phyloP scores from a whole-genome alignment of 2,113 vertebrate species.

The Elephantulus edwardii region DNA sequence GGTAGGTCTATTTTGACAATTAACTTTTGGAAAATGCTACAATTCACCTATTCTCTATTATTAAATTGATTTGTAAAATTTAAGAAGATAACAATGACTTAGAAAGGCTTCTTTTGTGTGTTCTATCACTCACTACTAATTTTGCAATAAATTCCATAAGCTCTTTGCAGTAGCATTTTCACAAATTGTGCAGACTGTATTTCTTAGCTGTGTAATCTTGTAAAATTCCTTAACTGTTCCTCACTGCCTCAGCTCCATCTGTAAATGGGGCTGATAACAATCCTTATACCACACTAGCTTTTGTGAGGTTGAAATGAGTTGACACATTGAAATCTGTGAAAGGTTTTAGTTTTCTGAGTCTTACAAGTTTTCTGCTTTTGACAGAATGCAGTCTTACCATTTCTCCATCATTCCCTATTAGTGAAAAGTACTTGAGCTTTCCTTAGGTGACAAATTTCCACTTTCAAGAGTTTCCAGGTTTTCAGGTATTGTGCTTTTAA shows the following conservation, averaged over 20 bases:
- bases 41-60: not conserved
- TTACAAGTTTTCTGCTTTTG: not conserved
- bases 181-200: not conserved
- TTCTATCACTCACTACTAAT: not conserved
- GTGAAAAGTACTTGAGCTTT: not conserved
- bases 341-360: too few relatives aligned
- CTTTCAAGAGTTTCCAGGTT: not conserved
- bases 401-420: not conserved
- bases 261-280: not conserved
- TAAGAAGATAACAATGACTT: not conserved
- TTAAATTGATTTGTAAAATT: too few relatives aligned
- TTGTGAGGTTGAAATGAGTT: not conserved
- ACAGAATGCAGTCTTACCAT: not conserved
- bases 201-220: not conserved
- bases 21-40: conserved; percentile 15
- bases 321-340: not conserved
- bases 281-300: not conserved
- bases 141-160: not conserved
- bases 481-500: not conserved
- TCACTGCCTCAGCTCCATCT: not conserved
- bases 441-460: not conserved
- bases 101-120: not conserved
- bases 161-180: conserved; percentile 16
- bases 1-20: not conserved
- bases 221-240: not conserved